Conservation (phyloP, 2,113 vertebrate species). For the Hemibates koningsi region DNA sequence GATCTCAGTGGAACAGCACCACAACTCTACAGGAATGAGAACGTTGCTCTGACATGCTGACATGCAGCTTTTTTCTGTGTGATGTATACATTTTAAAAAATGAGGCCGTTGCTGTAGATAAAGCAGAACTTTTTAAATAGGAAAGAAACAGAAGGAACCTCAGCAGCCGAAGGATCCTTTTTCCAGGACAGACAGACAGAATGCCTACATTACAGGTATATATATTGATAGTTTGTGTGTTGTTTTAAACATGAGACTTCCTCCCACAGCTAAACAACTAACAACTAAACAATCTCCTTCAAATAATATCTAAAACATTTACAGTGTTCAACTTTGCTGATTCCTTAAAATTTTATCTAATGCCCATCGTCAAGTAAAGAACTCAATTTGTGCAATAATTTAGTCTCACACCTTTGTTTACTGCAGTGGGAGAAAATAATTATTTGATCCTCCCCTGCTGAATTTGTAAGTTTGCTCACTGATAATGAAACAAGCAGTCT, state of each 20-base stretch:
- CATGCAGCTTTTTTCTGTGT: background rate
- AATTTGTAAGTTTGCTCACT: background rate
- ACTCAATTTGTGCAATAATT: background rate
- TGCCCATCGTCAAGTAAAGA: background rate
- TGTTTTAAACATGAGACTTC: background rate
- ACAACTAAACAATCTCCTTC: background rate
- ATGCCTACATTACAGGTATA: background rate
- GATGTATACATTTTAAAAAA: background rate
- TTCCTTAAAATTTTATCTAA: background rate
- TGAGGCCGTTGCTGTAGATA: background rate
- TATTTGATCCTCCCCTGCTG: background rate
- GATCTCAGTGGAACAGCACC: background rate
- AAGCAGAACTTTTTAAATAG: background rate
- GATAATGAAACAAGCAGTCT: background rate
- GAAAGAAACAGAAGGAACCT: background rate
- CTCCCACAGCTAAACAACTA: background rate
- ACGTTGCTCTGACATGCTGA: background rate
- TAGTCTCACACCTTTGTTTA: background rate
- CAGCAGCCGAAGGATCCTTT: background rate
- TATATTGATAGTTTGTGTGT: background rate
- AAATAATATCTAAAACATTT: background rate
- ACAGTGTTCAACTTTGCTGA: background rate
- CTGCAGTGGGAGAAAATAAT: background rate
- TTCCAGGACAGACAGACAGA: background rate
- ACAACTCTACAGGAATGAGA: background rate